phyloP scores from a whole-genome alignment of 2,888 invertebrate genomes.

The Athalia cordata region DNA sequence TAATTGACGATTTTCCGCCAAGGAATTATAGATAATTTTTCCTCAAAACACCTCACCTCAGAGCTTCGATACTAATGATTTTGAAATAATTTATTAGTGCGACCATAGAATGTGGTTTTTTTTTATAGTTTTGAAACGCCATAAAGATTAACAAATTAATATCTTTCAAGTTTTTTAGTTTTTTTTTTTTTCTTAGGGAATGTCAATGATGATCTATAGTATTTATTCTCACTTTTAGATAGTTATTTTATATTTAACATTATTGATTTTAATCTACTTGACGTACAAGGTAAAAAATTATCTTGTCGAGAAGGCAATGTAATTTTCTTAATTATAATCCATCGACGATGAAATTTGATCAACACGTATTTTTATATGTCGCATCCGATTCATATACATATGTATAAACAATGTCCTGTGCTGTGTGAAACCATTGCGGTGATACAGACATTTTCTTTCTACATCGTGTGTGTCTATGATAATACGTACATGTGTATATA shows the following conservation, averaged over 20 bases:
- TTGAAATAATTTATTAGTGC: neutral
- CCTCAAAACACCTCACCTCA: neutral
- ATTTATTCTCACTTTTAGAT: constrained; percentile 13
- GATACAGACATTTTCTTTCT: neutral
- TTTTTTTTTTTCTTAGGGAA: neutral
- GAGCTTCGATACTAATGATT: constrained; percentile 4
- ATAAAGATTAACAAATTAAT: constrained; percentile 1
- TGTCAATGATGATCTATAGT: constrained; percentile 1
- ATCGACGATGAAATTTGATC: constrained; percentile 32
- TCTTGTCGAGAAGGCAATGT: neutral
- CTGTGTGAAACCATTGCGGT: too few species aligned
- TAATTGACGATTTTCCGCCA: constrained; percentile 14
- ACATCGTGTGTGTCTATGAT: neutral
- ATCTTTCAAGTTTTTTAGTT: neutral
- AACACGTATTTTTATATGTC: constrained; percentile 37
- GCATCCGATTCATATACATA: constrained; percentile 3
- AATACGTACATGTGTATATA: constrained; percentile 21
- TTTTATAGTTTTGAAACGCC: neutral
- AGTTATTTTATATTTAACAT: constrained; percentile 3
- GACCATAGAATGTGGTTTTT: neutral
- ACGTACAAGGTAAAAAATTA: constrained; percentile 2
- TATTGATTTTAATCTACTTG: constrained; percentile 10
- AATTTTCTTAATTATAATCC: constrained; percentile 25
- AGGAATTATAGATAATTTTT: neutral
- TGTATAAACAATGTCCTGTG: neutral